Base-by-base conservation (phyloP, 2,113 vertebrate genomes). In the Thymallus thymallus region DNA sequence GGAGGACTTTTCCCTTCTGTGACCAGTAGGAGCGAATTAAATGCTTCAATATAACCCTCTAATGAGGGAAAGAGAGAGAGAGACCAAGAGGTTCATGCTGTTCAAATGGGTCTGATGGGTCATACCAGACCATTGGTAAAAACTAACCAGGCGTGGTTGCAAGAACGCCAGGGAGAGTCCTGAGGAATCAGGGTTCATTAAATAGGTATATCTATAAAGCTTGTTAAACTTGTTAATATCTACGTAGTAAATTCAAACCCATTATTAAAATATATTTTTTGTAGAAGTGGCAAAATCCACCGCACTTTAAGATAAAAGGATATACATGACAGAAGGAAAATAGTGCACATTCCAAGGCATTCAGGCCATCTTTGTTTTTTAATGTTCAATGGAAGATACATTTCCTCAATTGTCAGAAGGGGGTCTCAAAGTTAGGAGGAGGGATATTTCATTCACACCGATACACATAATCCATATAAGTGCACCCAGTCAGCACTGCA, bases 301-400 rank as follows among this genome's bases (percentile, higher is more conserved):
- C 76, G 73, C 65, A 82, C 70, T 82, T 56, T 77, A 81, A 83
- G 75, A 82, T 87, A 87, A 87, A 81, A 88, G 80, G 92, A 92
- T 86, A 92, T 89, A 93, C 70, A 88, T 84, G 88, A 91, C 88
- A 91, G 82, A 92, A 93, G 92, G 79, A 91, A 87, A 92, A 94
- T 92, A 94, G 95, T 95, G 94, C 95, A 96, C 93, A 91, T 81
- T 83, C 87, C 91, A 92, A 96, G 94, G 94, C 93, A 92, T 92
- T 93, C 76, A 92, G 91, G 90, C 93, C 91, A 90, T 92, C 85
- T 92, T 92, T 22, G 69, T 88, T 89, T 88, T 87, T 26, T 16
- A 87, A 90, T 91, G 89, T 91, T 87, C 83, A 82, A 89, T 91
- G 91, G 91, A 95, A 94, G 92, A 94, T 90, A 88, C 87, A 88